phyloP scores from a whole-genome alignment of 1,140 invertebrate genomes.

The Cylas formicarius region DNA sequence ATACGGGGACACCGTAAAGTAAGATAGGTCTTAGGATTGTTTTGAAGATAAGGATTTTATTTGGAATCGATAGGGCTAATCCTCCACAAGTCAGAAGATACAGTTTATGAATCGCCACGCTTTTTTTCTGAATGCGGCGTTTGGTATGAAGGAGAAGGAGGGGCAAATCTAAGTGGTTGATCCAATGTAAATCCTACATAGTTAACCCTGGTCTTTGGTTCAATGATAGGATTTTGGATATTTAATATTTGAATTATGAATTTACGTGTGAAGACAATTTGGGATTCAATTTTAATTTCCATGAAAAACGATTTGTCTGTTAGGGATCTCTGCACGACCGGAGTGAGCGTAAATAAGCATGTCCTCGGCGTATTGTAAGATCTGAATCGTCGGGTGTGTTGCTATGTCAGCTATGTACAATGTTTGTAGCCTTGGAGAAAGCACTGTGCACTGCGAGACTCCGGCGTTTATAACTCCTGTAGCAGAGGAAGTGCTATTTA shows the following conservation, averaged over 20 bases:
- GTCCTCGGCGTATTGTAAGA: constrained; percentile 36
- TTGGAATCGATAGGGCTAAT: background rate
- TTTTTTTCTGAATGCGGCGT: background rate
- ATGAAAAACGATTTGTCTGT: constrained; percentile 6
- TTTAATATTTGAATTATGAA: background rate
- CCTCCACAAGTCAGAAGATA: background rate
- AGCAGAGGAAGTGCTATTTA: constrained; percentile 17
- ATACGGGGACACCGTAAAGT: too few species aligned
- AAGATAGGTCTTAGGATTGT: too few species aligned
- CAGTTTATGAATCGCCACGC: background rate
- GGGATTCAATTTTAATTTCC: constrained; percentile 13
- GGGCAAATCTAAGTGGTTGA: background rate
- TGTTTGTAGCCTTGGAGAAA: constrained; percentile 24
- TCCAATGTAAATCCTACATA: too few species aligned
- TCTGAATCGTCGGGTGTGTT: constrained; percentile 9
- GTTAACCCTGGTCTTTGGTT: too few species aligned
- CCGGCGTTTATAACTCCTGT: constrained; percentile 22
- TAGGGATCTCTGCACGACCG: constrained; percentile 12
- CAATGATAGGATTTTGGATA: background rate
- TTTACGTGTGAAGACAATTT: constrained; percentile 5
- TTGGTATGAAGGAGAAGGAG: background rate
- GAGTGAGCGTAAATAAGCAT: constrained; percentile 28
- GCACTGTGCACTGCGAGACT: constrained; percentile 28
- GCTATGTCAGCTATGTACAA: constrained; percentile 28
- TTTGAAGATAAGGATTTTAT: too few species aligned